Base-by-base conservation (phyloP, 2,888 invertebrate species). In the Colostygia pectinataria region DNA sequence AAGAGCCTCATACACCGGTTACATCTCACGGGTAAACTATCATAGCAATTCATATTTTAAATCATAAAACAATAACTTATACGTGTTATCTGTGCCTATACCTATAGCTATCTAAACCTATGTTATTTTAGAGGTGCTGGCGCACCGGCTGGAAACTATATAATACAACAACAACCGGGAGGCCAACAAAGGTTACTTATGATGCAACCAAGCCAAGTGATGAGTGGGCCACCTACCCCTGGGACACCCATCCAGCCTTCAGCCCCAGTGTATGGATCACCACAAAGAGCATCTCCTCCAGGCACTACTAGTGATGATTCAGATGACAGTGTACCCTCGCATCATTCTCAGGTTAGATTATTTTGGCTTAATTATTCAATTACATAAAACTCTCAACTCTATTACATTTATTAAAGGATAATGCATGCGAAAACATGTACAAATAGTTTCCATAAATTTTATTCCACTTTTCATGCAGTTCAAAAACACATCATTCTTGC, bases 301-400 rank as follows among this genome's bases (percentile, higher is more conserved):
- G 92, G 92, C 57, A 95, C 95, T 38, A 96, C 96, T 24, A 96
- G 95, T 80, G 96, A 96, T 79, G 96, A 96, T 76, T 96, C 96
- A 65, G 96, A 97, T 83, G 96, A 97, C 74, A 95, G 94, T 80
- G 89, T 90, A 33, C 90, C 90, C 53, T 95, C 95, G 43, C 95
- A 95, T 78, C 90, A 91, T 64, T 89, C 91, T 51, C 90, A 91
- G 80, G 91, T 91, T 76, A 44, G 25, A 40, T 20, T 29, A 7
- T 23, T 28, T 38, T 31, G 13, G 20, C 14, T 24, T 42, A 24
- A 28, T 14, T 25, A 27, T 37, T 15, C 6, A 31, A n/a, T 39
- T 25, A 9, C 10, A 14, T 14, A 13, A n/a, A 4, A 7, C n/a
- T n/a, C n/a, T n/a, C n/a, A n/a, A n/a, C n/a, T n/a, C n/a, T n/a